Percentiles rank a stretch among this genome's conserved stretches.
Conservation (phyloP, 2,888 invertebrate species). For the Harpalus rufipes region DNA sequence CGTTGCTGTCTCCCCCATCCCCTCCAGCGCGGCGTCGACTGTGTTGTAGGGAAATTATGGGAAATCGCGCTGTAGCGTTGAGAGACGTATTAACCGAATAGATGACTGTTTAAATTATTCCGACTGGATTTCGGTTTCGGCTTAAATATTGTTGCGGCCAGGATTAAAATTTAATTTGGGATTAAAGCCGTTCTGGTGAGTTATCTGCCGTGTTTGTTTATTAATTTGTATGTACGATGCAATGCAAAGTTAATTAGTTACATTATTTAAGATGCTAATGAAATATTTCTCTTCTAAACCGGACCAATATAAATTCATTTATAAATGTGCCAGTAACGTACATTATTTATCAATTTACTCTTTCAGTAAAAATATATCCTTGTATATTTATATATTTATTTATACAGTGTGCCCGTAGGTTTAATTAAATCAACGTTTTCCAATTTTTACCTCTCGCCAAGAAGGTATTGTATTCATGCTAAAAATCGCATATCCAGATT, state of each 20-base stretch:
- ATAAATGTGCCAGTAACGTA: neutral
- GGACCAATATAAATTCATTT: neutral
- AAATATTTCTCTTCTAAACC: neutral
- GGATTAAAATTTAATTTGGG: slow-evolving; percentile 66
- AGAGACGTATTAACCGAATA: slow-evolving; percentile 62
- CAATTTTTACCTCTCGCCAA: no score
- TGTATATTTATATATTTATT: no score
- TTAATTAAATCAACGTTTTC: no score
- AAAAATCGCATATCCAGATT: no score
- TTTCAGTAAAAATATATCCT: no score
- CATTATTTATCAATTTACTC: neutral
- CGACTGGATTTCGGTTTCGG: slow-evolving; percentile 63
- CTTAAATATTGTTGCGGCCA: slow-evolving; percentile 62
- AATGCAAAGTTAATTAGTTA: slow-evolving; percentile 36
- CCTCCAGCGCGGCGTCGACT: neutral
- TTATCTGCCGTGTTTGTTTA: slow-evolving; percentile 54
- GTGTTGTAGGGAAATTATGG: slow-evolving; percentile 41
- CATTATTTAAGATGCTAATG: slow-evolving; percentile 30
- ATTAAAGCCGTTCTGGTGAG: slow-evolving; percentile 51
- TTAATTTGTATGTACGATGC: slow-evolving; percentile 55
- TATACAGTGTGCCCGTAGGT: no score
- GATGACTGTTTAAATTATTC: slow-evolving; percentile 66
- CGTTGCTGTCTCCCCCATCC: slow-evolving; percentile 26
- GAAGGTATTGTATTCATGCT: no score
- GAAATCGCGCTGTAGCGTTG: slow-evolving; percentile 61